Conservation (phyloP, 2,113 vertebrate species). For the Dasypus novemcinctus region DNA sequence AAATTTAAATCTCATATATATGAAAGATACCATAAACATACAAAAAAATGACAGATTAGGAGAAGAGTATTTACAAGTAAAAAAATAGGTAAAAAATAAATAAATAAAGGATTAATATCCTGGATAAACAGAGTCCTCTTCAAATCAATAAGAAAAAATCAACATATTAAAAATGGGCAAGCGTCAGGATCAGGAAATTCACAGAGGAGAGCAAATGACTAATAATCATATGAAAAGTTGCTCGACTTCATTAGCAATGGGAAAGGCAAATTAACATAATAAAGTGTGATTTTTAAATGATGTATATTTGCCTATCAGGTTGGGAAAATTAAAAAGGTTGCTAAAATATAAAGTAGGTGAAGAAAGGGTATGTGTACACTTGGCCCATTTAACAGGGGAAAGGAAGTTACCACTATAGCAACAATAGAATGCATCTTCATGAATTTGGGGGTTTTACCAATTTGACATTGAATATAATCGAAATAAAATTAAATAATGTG, state of each 20-base stretch:
- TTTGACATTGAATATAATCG: neutral
- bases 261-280: neutral
- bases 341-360: neutral
- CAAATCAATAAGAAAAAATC: conserved; percentile 4
- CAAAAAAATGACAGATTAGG: neutral
- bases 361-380: no score
- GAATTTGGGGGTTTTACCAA: neutral
- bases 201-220: neutral
- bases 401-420: neutral
- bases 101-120: neutral
- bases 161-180: neutral
- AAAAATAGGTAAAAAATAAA: neutral
- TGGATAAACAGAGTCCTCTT: neutral
- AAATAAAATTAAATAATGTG: conserved; percentile 12
- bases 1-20: neutral
- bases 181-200: conserved; percentile 18
- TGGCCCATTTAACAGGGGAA: neutral
- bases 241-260: neutral
- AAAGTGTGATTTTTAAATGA: neutral
- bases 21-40: neutral
- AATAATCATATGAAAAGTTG: conserved; percentile 25
- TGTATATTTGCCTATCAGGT: conserved; percentile 29
- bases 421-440: neutral
- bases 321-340: neutral
- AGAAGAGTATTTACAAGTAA: neutral